These are phyloP conservation scores for Lithophane ornitopus DNA, from an alignment of 2,888 invertebrate species.

Conservation along the genomic window DNA sequence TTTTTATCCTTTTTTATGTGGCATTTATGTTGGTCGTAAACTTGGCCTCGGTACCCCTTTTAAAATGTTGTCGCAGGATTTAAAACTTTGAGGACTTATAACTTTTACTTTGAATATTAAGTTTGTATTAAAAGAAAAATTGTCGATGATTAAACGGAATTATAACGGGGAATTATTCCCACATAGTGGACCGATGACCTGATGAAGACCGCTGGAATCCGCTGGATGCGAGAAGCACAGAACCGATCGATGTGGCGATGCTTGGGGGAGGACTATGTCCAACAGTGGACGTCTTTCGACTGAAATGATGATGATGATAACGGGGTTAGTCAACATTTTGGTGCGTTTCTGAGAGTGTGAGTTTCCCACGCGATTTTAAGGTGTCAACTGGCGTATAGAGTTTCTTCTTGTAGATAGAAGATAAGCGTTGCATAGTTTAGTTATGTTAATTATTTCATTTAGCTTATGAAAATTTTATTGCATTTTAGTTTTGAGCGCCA, in stretches of 20 bases:
- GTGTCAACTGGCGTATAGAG: conserved; percentile 24
- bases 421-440: conserved; percentile 32
- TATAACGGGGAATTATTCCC: not conserved
- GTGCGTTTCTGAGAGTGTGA: conserved; percentile 8
- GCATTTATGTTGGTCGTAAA: conserved; percentile 88
- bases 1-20: conserved; percentile 89
- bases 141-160: conserved; percentile 43
- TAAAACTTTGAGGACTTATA: conserved; percentile 68
- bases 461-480: conserved; percentile 21
- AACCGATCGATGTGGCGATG: not conserved
- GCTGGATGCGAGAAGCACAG: not conserved
- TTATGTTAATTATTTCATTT: conserved; percentile 44
- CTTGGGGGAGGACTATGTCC: not conserved
- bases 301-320: not conserved
- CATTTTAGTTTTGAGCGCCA: not conserved
- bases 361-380: conserved; percentile 32
- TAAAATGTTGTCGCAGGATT: conserved; percentile 80
- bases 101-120: conserved; percentile 65
- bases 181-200: no score
- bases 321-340: conserved; percentile 20
- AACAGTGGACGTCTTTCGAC: no score
- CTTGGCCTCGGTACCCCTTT: conserved; percentile 81
- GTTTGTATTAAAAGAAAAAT: conserved; percentile 38
- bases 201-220: not conserved
- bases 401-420: conserved; percentile 42